Conservation (phyloP, 2,888 invertebrate genomes). For the Chymomyza fuscimana region DNA sequence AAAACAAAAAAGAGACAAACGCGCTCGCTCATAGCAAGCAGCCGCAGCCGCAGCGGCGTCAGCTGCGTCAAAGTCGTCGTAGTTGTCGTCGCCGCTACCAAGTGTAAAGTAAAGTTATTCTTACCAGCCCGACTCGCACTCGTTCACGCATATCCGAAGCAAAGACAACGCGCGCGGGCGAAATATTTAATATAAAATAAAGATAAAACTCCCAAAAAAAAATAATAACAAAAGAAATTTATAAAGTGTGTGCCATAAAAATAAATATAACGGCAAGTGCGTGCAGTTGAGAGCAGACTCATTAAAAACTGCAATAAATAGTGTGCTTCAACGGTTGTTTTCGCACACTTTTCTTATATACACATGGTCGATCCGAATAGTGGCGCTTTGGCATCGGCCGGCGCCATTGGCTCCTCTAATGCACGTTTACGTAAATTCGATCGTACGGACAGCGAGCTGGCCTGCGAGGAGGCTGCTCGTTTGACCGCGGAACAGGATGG, state of each 20-base stretch:
- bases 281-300: neutral
- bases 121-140: neutral
- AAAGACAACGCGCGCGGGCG: neutral
- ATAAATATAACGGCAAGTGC: constrained; percentile 1
- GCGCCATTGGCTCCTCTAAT: constrained; percentile 59
- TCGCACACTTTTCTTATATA: neutral
- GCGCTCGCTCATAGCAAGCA: neutral
- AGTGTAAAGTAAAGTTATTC: constrained; percentile 32
- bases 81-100: constrained; percentile 39
- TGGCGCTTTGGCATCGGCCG: constrained; percentile 35
- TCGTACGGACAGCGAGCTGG: constrained; percentile 91
- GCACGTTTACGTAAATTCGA: constrained; percentile 80
- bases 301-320: neutral
- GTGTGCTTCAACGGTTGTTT: neutral
- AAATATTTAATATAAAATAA: neutral
- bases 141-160: neutral
- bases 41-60: neutral
- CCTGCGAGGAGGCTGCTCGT: constrained; percentile 90
- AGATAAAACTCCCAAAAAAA: constrained; percentile 8
- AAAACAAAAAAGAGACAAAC: constrained; percentile 6
- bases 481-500: constrained; percentile 85
- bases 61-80: constrained; percentile 10
- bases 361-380: constrained; percentile 67
- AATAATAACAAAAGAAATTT: constrained; percentile 10
- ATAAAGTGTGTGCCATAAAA: constrained; percentile 2